Evolutionary conservation across 2,797 vertebrate species (phyloP).

Genomic region (Glyptemys insculpta): DNA sequence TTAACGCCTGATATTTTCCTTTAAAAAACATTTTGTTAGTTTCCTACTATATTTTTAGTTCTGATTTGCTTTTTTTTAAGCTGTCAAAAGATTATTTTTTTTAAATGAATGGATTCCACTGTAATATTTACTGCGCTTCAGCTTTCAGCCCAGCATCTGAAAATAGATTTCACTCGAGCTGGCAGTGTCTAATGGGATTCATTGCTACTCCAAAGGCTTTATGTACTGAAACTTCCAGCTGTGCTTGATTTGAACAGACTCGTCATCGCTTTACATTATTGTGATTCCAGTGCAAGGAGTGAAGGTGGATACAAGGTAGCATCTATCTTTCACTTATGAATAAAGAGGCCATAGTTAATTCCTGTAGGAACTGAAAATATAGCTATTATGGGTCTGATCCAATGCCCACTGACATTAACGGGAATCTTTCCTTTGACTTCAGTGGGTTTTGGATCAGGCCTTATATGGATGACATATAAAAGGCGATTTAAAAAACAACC

Average conservation of each 20-base stretch:
- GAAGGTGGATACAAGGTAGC: neutral
- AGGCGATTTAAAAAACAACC: neutral
- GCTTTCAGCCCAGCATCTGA: slow-evolving; percentile 20
- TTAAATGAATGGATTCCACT: slow-evolving; percentile 16
- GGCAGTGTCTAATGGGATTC: slow-evolving; percentile 38
- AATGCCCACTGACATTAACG: neutral
- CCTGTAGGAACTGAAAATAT: neutral
- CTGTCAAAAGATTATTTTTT: slow-evolving; percentile 34
- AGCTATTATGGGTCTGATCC: neutral
- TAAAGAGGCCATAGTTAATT: neutral
- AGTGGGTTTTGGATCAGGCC: neutral
- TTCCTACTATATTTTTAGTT: neutral
- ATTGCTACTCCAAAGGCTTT: slow-evolving; percentile 27
- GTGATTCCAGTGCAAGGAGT: neutral
- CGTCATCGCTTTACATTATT: neutral
- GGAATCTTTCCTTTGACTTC: neutral
- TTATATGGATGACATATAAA: neutral
- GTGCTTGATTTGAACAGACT: slow-evolving; percentile 3
- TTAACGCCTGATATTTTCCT: neutral
- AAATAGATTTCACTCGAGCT: slow-evolving; percentile 41
- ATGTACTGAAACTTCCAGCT: neutral
- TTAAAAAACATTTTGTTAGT: neutral
- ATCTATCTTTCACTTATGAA: neutral
- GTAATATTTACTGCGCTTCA: slow-evolving; percentile 52
- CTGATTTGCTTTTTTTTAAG: neutral